These are phyloP conservation scores for Deilephila elpenor DNA, from an alignment of 2,888 invertebrate species.

Conservation along the genomic window DNA sequence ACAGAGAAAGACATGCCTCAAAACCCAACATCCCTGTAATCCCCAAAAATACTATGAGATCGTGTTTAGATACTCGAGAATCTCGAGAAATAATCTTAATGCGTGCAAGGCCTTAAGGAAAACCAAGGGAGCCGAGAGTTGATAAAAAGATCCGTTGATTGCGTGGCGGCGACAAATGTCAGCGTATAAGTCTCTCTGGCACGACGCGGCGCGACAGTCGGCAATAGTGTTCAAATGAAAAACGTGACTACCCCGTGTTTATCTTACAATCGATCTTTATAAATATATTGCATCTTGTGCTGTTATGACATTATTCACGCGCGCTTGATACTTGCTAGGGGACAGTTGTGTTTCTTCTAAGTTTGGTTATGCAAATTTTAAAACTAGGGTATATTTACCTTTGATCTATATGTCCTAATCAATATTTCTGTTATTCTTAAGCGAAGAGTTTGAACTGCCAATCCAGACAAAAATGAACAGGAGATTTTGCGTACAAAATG, in stretches of 20 bases:
- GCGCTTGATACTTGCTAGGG: not conserved
- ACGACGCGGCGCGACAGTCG: conserved; percentile 33
- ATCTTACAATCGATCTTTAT: not conserved
- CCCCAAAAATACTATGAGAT: too few species aligned
- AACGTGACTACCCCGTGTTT: conserved; percentile 41
- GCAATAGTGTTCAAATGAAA: conserved; percentile 48
- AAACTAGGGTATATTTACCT: not conserved
- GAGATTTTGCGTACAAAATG: too few species aligned
- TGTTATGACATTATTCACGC: not conserved
- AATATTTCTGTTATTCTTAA: too few species aligned
- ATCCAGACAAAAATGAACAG: too few species aligned
- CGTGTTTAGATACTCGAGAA: too few species aligned
- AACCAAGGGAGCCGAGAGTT: not conserved
- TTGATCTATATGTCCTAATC: not conserved
- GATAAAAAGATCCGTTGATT: conserved; percentile 62
- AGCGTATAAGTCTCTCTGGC: conserved; percentile 55
- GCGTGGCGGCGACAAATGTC: conserved; percentile 62
- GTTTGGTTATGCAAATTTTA: not conserved
- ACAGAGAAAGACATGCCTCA: too few species aligned
- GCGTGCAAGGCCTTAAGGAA: not conserved
- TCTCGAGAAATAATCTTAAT: too few species aligned
- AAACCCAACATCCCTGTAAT: too few species aligned
- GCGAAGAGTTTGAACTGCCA: not conserved
- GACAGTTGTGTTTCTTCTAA: not conserved
- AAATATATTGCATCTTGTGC: conserved; percentile 6